Conservation (phyloP, 2,797 vertebrate genomes). For the Neosilurus hyrtlii region DNA sequence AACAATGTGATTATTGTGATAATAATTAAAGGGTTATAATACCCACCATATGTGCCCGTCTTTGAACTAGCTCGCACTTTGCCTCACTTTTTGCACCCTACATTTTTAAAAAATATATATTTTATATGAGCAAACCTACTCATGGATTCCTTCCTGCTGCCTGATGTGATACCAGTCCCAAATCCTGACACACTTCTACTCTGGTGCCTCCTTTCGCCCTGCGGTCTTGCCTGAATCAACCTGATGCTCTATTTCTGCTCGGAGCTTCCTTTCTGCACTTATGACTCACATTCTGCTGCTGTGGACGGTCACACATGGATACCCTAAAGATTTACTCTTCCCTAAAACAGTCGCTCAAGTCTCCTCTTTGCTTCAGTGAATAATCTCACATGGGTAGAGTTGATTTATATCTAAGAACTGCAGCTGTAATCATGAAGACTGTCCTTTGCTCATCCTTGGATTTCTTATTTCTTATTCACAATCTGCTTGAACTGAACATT, state of each 20-base stretch:
- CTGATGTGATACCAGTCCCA: neutral
- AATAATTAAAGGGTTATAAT: neutral
- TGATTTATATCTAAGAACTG: neutral
- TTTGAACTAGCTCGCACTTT: neutral
- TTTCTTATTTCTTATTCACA: neutral
- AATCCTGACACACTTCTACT: neutral
- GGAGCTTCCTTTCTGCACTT: constrained; percentile 15
- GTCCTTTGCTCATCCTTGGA: neutral
- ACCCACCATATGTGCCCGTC: neutral
- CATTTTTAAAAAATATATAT: no score
- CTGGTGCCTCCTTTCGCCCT: neutral
- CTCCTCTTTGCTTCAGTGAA: neutral
- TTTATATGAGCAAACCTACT: neutral
- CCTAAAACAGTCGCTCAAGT: constrained; percentile 1
- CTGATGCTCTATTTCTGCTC: constrained; percentile 7
- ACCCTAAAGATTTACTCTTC: constrained; percentile 5
- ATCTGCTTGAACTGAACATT: neutral
- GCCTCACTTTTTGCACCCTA: neutral
- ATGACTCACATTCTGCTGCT: constrained; percentile 7
- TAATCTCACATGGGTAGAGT: neutral
- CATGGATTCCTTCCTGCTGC: neutral
- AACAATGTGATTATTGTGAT: neutral
- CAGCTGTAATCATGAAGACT: neutral
- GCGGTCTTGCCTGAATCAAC: no score
- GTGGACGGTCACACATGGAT: constrained; percentile 1